phyloP scores from a whole-genome alignment of 2,888 invertebrate species.

The Pterobdella sp. region DNA sequence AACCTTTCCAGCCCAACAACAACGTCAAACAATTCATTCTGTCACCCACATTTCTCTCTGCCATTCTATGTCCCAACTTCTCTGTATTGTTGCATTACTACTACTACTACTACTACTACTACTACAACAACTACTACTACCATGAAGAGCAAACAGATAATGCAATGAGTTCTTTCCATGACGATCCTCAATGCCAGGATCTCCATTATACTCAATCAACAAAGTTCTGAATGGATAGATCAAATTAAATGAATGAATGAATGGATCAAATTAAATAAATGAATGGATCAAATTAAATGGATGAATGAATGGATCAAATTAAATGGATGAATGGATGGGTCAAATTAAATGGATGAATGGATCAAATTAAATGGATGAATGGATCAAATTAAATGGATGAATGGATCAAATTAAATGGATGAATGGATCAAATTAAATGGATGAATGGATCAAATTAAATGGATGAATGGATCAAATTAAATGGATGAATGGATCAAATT shows the following conservation, averaged over 20 bases:
- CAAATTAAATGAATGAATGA: not conserved
- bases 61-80: not conserved
- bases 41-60: conserved; percentile 58
- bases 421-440: not conserved
- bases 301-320: not conserved
- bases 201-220: not conserved
- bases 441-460: not conserved
- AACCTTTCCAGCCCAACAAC: conserved; percentile 82
- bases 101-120: too few relatives aligned
- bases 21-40: conserved; percentile 50
- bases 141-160: not conserved
- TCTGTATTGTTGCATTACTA: too few relatives aligned
- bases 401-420: not conserved
- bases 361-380: not conserved
- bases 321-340: not conserved
- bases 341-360: not conserved
- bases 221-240: not conserved
- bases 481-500: not conserved
- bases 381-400: conserved; percentile 1
- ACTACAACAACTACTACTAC: not conserved
- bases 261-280: not conserved
- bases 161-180: not conserved
- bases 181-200: not conserved
- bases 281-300: not conserved
- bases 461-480: not conserved